Evolutionary conservation across 2,797 vertebrate species (phyloP).

Genomic region (Echeneis naucrates): DNA sequence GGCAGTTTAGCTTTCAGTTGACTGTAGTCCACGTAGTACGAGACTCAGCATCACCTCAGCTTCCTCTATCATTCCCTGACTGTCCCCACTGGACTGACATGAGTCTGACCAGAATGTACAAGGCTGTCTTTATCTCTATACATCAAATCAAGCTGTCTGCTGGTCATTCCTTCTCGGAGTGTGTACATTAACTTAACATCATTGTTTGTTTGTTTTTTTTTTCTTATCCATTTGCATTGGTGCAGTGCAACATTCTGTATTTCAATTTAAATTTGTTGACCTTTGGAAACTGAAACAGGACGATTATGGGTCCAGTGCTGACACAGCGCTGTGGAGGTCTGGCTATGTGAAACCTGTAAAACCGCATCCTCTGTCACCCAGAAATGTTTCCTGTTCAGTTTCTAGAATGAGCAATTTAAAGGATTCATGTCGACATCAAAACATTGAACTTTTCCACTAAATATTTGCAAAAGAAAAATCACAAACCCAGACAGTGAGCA

Average conservation of each 20-base stretch:
- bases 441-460: no score
- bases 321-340: no score
- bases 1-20: conserved; percentile 67
- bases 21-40: conserved; percentile 49
- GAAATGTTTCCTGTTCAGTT: no score
- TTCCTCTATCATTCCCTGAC: conserved; percentile 39
- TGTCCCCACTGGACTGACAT: background rate
- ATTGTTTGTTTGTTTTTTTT: no score
- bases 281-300: no score
- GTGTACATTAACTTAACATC: background rate
- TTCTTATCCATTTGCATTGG: no score
- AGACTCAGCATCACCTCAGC: conserved; percentile 52
- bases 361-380: background rate
- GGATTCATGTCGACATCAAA: no score
- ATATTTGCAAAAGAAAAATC: no score
- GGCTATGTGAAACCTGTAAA: background rate
- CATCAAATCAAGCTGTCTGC: background rate
- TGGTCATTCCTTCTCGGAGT: background rate
- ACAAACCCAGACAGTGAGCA: no score
- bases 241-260: no score
- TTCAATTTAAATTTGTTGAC: no score
- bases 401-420: background rate
- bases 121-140: background rate
- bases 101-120: background rate
- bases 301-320: no score